Conservation (phyloP, 2,888 invertebrate species). For the Pachydiplax longipennis region DNA sequence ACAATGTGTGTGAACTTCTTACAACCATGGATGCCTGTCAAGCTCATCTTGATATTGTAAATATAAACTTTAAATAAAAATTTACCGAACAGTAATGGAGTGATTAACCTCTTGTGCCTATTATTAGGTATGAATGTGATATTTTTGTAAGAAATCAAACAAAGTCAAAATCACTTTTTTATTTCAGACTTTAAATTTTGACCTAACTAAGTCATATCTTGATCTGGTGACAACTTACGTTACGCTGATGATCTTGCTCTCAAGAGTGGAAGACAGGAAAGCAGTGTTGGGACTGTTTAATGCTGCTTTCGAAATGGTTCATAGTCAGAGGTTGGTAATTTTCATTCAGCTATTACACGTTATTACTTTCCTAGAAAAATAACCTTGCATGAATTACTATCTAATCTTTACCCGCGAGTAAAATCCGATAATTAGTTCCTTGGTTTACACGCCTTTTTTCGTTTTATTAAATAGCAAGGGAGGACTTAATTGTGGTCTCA, state of each 20-base stretch:
- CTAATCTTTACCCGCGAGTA: no score
- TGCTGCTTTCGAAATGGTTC: constrained; percentile 95
- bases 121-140: background rate
- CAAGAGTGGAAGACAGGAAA: constrained; percentile 97
- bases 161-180: constrained; percentile 30
- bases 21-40: constrained; percentile 98
- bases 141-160: background rate
- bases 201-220: constrained; percentile 93
- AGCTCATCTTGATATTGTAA: constrained; percentile 87
- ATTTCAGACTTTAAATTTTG: constrained; percentile 84
- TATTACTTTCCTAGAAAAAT: no score
- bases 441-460: no score
- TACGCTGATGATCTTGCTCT: constrained; percentile 95
- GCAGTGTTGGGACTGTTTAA: constrained; percentile 96
- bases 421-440: no score
- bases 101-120: background rate
- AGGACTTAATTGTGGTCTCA: no score
- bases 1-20: constrained; percentile 87
- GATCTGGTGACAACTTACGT: constrained; percentile 95
- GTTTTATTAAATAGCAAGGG: no score
- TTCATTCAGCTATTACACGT: no score
- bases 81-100: background rate
- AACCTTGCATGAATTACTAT: no score
- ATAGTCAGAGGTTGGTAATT: constrained; percentile 70
- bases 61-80: constrained; percentile 52